A percentile compares a stretch with the other conserved stretches of the same genome.
Conservation (phyloP, 2,113 vertebrate genomes). For the Podarcis muralis region DNA sequence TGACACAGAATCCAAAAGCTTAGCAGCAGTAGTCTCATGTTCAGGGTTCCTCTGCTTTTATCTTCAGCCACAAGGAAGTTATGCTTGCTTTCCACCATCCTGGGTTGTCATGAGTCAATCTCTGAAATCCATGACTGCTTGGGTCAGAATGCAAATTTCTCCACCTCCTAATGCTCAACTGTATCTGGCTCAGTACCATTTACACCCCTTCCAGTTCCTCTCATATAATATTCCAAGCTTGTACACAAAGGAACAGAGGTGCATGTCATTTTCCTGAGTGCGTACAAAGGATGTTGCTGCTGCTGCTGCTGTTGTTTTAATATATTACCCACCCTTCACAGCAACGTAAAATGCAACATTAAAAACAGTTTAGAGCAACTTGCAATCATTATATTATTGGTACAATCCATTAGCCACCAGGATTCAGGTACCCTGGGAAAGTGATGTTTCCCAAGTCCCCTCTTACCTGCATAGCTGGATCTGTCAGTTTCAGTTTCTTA, state of each 20-base stretch:
- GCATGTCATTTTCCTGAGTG: too few relatives aligned
- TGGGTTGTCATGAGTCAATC: constrained; percentile 17
- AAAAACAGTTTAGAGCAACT: too few relatives aligned
- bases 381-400: too few relatives aligned
- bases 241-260: neutral
- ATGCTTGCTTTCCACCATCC: constrained; percentile 40
- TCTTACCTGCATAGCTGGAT: neutral
- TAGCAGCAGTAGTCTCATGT: neutral
- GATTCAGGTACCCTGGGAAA: neutral
- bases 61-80: constrained; percentile 37
- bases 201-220: neutral
- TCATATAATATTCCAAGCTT: neutral
- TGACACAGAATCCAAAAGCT: constrained; percentile 43
- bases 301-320: too few relatives aligned
- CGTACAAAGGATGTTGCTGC: neutral
- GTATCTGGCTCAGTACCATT: neutral
- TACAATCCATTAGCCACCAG: too few relatives aligned
- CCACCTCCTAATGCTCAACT: neutral
- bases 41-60: constrained; percentile 29
- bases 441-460: neutral
- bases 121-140: neutral
- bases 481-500: too few relatives aligned
- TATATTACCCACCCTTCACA: too few relatives aligned
- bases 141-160: neutral
- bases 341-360: too few relatives aligned